phyloP scores from a whole-genome alignment of 2,113 vertebrate genomes.

The Eulemur rufifrons region DNA sequence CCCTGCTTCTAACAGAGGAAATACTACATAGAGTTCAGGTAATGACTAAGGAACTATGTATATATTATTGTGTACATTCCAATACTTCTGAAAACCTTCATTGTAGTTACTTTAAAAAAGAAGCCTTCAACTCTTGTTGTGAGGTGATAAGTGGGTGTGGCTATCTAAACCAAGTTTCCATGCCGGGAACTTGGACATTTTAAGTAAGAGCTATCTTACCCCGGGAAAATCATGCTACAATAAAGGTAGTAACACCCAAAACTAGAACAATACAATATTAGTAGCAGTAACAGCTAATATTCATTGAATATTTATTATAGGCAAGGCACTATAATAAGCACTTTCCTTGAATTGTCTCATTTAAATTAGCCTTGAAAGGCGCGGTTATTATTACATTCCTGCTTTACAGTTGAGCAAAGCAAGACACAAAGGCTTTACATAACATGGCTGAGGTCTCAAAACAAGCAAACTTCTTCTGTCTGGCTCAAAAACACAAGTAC shows the following conservation, averaged over 20 bases:
- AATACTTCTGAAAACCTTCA: not conserved
- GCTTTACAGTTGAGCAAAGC: not conserved
- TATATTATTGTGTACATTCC: not conserved
- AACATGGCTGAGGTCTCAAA: not conserved
- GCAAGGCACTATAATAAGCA: not conserved
- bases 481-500: not conserved
- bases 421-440: not conserved
- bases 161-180: not conserved
- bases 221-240: not conserved
- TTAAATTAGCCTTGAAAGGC: not conserved
- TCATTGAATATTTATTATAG: not conserved
- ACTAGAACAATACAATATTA: not conserved
- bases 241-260: not conserved
- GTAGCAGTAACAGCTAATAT: not conserved
- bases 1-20: not conserved
- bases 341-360: not conserved
- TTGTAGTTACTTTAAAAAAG: not conserved
- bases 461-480: not conserved
- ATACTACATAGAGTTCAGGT: not conserved
- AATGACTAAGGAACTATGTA: not conserved
- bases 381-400: not conserved
- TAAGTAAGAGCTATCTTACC: not conserved
- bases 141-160: not conserved
- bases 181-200: not conserved
- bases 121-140: not conserved